Conservation (phyloP, 2,888 invertebrate genomes). For the Trissoscelio sp. region DNA sequence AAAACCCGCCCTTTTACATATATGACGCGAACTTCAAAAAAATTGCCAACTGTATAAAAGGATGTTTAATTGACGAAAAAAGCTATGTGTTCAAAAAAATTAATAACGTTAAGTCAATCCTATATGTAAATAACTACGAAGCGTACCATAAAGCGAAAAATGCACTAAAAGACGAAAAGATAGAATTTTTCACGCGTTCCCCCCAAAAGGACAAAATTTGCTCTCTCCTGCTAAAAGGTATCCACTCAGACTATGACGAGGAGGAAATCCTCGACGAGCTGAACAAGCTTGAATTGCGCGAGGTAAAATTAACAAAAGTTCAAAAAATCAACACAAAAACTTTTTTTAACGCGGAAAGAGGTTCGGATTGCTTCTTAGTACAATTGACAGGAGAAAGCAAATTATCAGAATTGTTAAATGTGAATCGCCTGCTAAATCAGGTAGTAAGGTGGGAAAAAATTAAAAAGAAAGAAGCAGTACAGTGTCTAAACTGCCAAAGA, state of each 20-base stretch:
- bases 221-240: not conserved
- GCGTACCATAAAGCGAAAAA: not conserved
- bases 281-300: no score
- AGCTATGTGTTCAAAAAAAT: not conserved
- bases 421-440: no score
- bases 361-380: conserved; percentile 3
- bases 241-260: not conserved
- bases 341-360: conserved; percentile 5
- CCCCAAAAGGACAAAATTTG: not conserved
- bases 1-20: not conserved
- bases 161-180: not conserved
- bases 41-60: not conserved
- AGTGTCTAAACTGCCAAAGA: conserved; percentile 30
- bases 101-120: not conserved
- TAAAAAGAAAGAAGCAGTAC: conserved; percentile 2
- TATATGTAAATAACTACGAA: not conserved
- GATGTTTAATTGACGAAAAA: not conserved
- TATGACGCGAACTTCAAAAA: not conserved
- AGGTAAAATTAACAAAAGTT: not conserved
- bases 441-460: conserved; percentile 32
- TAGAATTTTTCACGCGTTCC: not conserved
- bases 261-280: not conserved
- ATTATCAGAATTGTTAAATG: not conserved
- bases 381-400: conserved; percentile 11
- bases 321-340: conserved; percentile 10